Base-by-base conservation (phyloP, 1,140 invertebrate genomes). In the Drosophila nigromelanica region DNA sequence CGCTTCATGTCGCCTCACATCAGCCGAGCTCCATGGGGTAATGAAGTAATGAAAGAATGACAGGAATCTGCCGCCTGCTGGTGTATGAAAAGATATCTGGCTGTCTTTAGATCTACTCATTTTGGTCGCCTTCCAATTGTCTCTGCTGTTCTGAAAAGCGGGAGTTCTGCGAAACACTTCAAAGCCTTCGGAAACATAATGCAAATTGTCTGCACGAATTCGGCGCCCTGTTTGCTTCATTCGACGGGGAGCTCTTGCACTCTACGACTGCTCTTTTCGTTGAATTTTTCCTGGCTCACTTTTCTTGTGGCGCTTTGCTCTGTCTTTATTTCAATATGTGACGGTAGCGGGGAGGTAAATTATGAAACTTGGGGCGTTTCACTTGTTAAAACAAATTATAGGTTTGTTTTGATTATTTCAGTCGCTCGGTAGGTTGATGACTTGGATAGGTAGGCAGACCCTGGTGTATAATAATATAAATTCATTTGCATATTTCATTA, bases 351-450 rank as follows among this genome's bases (percentile, higher is more conserved):
- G 54, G 37, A 48, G 73, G 42, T 64, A 58, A 79, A 78, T 82
- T 82, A 78, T 83, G 80, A 78, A 86, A 78, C 78, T 64, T 43
- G 75, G 67, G 81, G 81, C 81, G 82, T 81, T 86, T 86, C 71
- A 87, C 81, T 86, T 86, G 82, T 87, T 86, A 87, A 87, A 78
- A 70, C 78, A 86, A 86, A 86, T 86, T 86, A 87, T 87, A 82
- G 82, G 82, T 79, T 86, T 80, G 82, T 82, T 87, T 81, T 87
- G 78, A 82, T 86, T 78, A 81, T 86, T 78, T 76, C 52, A 39
- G 40, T 47, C n/a, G 27, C 15, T 40, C 27, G n/a, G 35, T 51
- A 33, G 66, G 27, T 24, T 42, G 47, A 18, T 37, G 35, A 35
- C 27, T 69, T 45, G 54, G 24, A 30, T 61, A 56, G 48, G 15